Evolutionary conservation across 2,888 invertebrate species (phyloP).

Genomic region (Scaptomyza parva): DNA sequence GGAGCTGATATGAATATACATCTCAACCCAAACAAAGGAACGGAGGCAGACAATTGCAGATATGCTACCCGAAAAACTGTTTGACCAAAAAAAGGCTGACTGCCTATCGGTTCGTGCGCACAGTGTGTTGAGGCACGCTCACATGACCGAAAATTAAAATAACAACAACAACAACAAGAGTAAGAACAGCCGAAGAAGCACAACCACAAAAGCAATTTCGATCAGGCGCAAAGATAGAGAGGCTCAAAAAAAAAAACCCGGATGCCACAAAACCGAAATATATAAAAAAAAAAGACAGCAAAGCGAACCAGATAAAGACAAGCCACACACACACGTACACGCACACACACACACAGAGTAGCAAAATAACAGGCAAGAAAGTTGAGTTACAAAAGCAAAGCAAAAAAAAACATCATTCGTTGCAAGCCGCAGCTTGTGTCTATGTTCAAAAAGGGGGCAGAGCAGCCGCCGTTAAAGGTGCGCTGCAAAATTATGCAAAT

Average conservation of each 20-base stretch:
- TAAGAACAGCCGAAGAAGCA: slow-evolving; percentile 44
- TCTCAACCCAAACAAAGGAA: slow-evolving; percentile 56
- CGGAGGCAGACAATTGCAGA: slow-evolving; percentile 70
- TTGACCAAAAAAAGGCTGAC: slow-evolving; percentile 38
- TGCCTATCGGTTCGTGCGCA: slow-evolving; percentile 10
- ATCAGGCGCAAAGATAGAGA: slow-evolving; percentile 76
- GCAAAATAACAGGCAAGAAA: slow-evolving; percentile 14
- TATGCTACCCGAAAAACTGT: slow-evolving; percentile 69
- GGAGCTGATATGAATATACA: slow-evolving; percentile 81
- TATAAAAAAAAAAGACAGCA: slow-evolving; percentile 64
- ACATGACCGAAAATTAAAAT: slow-evolving; percentile 77
- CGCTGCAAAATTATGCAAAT: slow-evolving; percentile 81
- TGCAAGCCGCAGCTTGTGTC: slow-evolving; percentile 48
- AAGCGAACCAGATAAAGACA: slow-evolving; percentile 68
- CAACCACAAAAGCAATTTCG: slow-evolving; percentile 82
- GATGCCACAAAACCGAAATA: slow-evolving; percentile 73
- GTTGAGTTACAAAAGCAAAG: too few relatives aligned
- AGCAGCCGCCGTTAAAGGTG: slow-evolving; percentile 66
- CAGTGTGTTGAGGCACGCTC: slow-evolving; percentile 50
- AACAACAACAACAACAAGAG: slow-evolving; percentile 57
- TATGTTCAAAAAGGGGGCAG: slow-evolving; percentile 21
- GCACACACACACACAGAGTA: background rate
- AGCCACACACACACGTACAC: slow-evolving; percentile 28
- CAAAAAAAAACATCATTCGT: slow-evolving; percentile 17
- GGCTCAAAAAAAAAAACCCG: slow-evolving; percentile 30